Evolutionary conservation across 2,113 vertebrate species (phyloP).

Genomic region (Columba janthina): DNA sequence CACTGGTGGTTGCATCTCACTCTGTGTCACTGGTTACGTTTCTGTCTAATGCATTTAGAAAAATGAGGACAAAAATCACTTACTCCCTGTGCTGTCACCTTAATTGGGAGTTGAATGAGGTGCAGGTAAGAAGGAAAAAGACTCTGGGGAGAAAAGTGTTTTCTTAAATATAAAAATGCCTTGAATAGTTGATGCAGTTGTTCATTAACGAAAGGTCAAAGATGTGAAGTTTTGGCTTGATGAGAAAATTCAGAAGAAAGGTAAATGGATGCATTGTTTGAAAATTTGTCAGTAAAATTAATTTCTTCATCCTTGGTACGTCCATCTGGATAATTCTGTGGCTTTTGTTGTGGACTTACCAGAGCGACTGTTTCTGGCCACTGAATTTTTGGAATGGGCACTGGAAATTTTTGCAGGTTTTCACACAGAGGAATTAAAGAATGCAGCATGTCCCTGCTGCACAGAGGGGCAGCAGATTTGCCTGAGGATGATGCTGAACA

Average conservation of each 20-base stretch:
- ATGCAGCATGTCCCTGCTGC: background rate
- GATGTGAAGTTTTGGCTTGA: background rate
- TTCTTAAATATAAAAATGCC: background rate
- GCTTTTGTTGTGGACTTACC: background rate
- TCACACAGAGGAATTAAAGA: background rate
- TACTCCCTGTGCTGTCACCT: background rate
- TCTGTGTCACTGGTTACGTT: background rate
- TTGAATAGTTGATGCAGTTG: background rate
- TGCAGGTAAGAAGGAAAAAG: background rate
- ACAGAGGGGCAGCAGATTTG: background rate
- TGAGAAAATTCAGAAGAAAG: background rate
- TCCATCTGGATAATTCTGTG: background rate
- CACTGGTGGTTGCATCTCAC: background rate
- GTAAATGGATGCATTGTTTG: background rate
- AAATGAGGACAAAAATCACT: slow-evolving; percentile 17
- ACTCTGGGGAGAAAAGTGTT: background rate
- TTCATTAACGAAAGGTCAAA: slow-evolving; percentile 21
- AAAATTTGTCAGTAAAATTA: background rate
- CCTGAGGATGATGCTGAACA: background rate
- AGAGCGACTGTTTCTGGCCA: background rate
- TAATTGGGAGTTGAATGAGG: slow-evolving; percentile 6
- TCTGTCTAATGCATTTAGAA: background rate
- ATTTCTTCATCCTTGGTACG: background rate
- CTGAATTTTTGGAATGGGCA: background rate
- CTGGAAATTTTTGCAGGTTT: background rate